Evolutionary conservation across 92 coral and sea anemone genomes (phyloP), one percentile per base, ranked within the genome.

Genomic region (Zoanthus gigantus): DNA sequence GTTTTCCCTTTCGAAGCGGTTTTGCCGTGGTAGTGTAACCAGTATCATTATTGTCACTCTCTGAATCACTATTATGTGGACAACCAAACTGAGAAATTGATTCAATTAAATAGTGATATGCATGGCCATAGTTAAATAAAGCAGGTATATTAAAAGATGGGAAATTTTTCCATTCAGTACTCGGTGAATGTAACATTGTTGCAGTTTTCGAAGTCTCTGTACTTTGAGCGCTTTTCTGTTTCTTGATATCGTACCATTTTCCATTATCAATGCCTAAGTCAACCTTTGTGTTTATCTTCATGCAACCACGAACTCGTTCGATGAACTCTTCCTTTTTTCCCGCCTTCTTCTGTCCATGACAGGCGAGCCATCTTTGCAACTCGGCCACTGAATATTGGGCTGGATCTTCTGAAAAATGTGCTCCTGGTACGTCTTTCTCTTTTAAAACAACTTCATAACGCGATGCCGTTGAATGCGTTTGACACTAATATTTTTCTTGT

Each of bases 291-390:
- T 74, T 73, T 28, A 89, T 58, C 10, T 76, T 76, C 32, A 89
- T 89, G 47, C 92, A 89, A 61, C 84, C 89, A 37, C 92, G 84
- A 31, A 84, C 89, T 50, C 76, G 72, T 3, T 71, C 90, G 14
- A 69, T 63, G 52, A 84, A 56, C 29, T 84, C 76, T 44, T 52
- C 76, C 74, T 56, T 37, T 15, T 44, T 89, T 13, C 89, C 89
- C 3, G 18, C 72, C 61, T 84, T 89, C 83, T 74, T 89, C 87
- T 89, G 90, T 23, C 92, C 92, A 54, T 89, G 92, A 74, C 90
- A 89, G 58, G 50, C 92, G 16, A 89, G 92, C 92, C 92, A 85
- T 83, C 92, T 83, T 60, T 73, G 60, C 65, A 84, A 75, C 34
- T 84, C 83, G 44, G 48, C 42, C 11, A 16, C 5, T 9, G 63